A percentile compares a stretch with the other conserved stretches of the same genome.
Evolutionary conservation across 2,797 vertebrate species (phyloP).

Genomic region (Crocodylus rhombifer): DNA sequence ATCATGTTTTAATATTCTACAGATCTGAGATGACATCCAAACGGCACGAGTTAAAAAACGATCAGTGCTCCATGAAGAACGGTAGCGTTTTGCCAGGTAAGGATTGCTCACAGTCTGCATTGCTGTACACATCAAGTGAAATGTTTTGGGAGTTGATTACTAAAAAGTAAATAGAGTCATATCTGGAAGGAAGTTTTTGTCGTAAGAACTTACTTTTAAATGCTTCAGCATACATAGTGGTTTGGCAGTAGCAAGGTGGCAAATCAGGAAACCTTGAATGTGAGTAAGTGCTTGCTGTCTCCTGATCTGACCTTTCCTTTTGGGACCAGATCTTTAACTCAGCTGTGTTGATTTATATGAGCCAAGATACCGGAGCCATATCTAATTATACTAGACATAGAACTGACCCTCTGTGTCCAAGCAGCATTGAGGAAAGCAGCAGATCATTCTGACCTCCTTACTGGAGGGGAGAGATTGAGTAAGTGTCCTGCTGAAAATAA

Average conservation of each 20-base stretch:
- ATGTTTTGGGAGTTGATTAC: background rate
- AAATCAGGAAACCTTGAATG: background rate
- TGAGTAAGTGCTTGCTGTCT: background rate
- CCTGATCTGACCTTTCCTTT: background rate
- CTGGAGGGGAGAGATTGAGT: background rate
- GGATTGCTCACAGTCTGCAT: background rate
- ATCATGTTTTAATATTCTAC: background rate
- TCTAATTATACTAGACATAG: background rate
- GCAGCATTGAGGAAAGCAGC: too few species aligned
- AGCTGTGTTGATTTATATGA: background rate
- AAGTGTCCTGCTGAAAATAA: rapidly evolving
- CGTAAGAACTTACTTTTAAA: background rate
- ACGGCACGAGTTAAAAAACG: background rate
- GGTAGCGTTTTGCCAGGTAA: conserved; percentile 36
- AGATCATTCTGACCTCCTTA: background rate
- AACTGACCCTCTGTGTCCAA: background rate
- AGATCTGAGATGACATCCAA: conserved; percentile 15
- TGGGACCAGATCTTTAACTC: background rate
- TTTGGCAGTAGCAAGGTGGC: background rate
- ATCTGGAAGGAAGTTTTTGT: background rate
- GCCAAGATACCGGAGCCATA: background rate
- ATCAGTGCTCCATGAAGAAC: background rate
- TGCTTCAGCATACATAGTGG: background rate
- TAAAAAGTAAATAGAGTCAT: background rate
- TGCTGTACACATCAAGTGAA: conserved; percentile 7